A percentile compares a stretch with the other conserved stretches of the same genome.
Evolutionary conservation across 2,888 invertebrate genomes (phyloP).

Genomic region (Eutolmus rufibarbis): DNA sequence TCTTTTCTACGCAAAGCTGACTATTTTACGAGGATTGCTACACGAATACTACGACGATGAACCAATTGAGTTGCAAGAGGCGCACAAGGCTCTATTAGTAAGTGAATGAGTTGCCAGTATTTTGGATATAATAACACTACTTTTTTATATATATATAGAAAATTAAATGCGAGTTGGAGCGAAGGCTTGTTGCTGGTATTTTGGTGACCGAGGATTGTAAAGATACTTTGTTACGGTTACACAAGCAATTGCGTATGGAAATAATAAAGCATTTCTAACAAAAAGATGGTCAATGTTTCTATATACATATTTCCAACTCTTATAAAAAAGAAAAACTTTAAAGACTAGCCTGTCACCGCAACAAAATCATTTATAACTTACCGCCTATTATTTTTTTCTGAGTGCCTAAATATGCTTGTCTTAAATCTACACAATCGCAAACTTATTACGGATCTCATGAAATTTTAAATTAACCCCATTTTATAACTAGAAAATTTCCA

Average conservation of each 20-base stretch:
- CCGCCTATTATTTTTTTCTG: too few relatives aligned
- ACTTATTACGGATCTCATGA: too few relatives aligned
- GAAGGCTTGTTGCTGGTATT: neutral
- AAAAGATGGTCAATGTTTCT: neutral
- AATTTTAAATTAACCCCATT: too few relatives aligned
- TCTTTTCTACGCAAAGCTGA: conserved; percentile 41
- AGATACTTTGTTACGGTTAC: neutral
- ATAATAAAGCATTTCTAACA: neutral
- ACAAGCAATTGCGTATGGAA: neutral
- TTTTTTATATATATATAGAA: neutral
- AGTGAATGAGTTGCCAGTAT: neutral
- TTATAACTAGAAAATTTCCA: too few relatives aligned
- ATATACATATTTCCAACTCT: neutral
- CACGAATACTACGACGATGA: conserved; percentile 27
- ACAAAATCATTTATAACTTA: too few relatives aligned
- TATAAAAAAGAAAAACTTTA: too few relatives aligned
- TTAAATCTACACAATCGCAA: too few relatives aligned
- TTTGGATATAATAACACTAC: too few relatives aligned
- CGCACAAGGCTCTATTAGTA: neutral
- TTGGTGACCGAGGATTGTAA: neutral
- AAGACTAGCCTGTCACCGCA: too few relatives aligned
- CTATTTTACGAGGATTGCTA: neutral
- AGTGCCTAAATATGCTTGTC: too few relatives aligned
- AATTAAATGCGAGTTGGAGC: conserved; percentile 11
- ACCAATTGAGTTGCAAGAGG: neutral